Percentiles rank a stretch among this genome's conserved stretches.
phyloP scores from a whole-genome alignment of 1,140 invertebrate genomes.

The Bursaphelenchus mucronatus region DNA sequence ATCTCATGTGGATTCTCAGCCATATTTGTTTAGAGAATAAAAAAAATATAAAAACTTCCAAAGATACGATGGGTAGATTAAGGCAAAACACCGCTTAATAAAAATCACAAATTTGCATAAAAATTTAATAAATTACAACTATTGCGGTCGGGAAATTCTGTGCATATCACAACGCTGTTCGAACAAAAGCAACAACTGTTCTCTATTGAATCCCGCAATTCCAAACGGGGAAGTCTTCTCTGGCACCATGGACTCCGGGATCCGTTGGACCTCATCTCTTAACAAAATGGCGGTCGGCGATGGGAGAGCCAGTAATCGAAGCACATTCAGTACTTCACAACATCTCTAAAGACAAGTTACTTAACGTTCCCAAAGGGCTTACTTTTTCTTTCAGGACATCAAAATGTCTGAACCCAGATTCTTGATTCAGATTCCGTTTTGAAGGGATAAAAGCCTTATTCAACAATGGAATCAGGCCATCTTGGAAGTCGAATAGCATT shows the following conservation, averaged over 20 bases:
- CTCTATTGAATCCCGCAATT: conserved; percentile 27
- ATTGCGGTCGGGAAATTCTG: background rate
- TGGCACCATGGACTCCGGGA: conserved; percentile 39
- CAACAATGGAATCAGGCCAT: conserved; percentile 37
- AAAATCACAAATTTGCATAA: background rate
- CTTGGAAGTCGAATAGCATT: conserved; percentile 37
- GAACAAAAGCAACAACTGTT: conserved; percentile 28
- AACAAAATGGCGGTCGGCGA: conserved; percentile 39
- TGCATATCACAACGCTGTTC: conserved; percentile 45
- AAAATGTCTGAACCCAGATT: conserved; percentile 16
- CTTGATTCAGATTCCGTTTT: background rate
- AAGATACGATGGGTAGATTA: too few species aligned
- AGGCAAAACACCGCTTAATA: too few species aligned
- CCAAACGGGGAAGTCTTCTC: conserved; percentile 39
- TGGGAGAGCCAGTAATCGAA: conserved; percentile 37
- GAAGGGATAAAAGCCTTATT: conserved; percentile 20
- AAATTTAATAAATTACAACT: conserved; percentile 11
- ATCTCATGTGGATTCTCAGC: too few species aligned
- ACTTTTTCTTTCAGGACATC: background rate
- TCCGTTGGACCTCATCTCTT: conserved; percentile 40
- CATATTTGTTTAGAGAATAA: too few species aligned
- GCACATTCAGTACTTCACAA: conserved; percentile 33
- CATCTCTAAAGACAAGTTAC: conserved; percentile 36
- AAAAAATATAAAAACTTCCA: too few species aligned
- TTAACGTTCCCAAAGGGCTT: conserved; percentile 3